Percentiles rank a stretch among this genome's conserved stretches.
These are phyloP conservation scores for Pitta sordida DNA, from an alignment of 2,113 vertebrate species.

Conservation along the genomic window DNA sequence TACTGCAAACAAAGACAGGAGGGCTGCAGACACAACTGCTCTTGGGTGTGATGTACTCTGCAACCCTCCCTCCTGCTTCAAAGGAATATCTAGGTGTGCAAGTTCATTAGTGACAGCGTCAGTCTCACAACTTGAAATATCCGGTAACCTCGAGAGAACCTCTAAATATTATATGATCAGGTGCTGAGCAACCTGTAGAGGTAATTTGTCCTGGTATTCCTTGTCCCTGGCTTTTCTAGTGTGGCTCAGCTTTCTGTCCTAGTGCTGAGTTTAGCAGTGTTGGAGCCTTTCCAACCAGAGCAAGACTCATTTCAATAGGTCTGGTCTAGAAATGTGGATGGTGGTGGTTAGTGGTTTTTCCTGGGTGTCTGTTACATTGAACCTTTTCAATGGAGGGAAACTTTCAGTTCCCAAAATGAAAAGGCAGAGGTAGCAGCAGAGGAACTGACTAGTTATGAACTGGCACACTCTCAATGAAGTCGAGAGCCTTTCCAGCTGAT, in stretches of 20 bases:
- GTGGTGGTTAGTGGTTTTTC: neutral
- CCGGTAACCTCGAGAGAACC: conserved; percentile 38
- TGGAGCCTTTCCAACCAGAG: neutral
- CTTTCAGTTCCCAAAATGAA: neutral
- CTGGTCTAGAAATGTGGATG: neutral
- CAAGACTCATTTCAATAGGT: neutral
- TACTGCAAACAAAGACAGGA: neutral
- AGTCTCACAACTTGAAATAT: conserved; percentile 2
- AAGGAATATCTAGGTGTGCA: neutral
- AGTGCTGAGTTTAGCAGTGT: neutral
- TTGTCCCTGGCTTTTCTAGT: neutral
- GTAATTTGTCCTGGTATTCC: neutral
- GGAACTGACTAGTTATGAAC: neutral
- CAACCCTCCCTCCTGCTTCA: neutral
- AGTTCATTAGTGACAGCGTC: neutral
- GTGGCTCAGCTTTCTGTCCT: neutral
- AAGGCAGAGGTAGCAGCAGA: neutral
- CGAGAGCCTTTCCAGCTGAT: neutral
- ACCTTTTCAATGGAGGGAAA: neutral
- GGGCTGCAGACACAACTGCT: neutral
- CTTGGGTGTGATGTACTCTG: neutral
- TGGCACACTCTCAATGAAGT: neutral
- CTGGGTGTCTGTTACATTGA: neutral
- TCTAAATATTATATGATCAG: conserved; percentile 8
- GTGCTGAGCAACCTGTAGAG: conserved; percentile 42